Evolutionary conservation across 2,888 invertebrate genomes (phyloP).

Genomic region (Ophraella communa): DNA sequence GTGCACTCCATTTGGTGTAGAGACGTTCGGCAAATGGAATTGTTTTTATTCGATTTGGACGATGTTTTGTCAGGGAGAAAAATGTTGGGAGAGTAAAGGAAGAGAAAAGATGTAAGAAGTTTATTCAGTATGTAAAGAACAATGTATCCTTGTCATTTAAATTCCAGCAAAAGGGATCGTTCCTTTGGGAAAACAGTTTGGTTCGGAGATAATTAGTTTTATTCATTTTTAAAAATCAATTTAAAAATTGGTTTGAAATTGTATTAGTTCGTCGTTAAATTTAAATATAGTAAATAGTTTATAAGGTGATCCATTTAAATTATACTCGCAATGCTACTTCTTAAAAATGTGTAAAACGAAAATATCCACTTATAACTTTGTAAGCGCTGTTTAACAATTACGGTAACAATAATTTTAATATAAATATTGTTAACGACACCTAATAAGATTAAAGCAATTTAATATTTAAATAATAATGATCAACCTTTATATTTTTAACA

Average conservation of each 20-base stretch:
- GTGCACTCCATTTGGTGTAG: slow-evolving; percentile 26
- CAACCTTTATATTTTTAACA: too few species aligned
- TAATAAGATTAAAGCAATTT: too few species aligned
- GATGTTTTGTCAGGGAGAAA: slow-evolving; percentile 8
- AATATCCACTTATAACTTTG: too few species aligned
- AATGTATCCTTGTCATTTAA: slow-evolving; percentile 8
- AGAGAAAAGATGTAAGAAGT: background rate
- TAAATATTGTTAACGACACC: too few species aligned
- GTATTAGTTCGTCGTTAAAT: background rate
- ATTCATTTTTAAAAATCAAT: background rate
- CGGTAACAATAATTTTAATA: too few species aligned
- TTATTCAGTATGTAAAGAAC: slow-evolving; percentile 9
- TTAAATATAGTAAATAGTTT: too few species aligned
- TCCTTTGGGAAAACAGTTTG: background rate
- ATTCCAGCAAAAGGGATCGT: background rate
- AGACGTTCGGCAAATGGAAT: slow-evolving; percentile 11
- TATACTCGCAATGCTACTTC: too few species aligned
- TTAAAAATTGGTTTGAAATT: background rate
- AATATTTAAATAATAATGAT: too few species aligned
- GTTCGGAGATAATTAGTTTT: background rate
- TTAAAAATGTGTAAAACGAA: too few species aligned
- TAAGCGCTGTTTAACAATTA: too few species aligned
- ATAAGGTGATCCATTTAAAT: too few species aligned
- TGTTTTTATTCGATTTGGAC: slow-evolving; percentile 11
- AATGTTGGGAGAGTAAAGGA: background rate